Evolutionary conservation across 92 coral and sea anemone genomes (phyloP).

Genomic region (Siderastrea radians): DNA sequence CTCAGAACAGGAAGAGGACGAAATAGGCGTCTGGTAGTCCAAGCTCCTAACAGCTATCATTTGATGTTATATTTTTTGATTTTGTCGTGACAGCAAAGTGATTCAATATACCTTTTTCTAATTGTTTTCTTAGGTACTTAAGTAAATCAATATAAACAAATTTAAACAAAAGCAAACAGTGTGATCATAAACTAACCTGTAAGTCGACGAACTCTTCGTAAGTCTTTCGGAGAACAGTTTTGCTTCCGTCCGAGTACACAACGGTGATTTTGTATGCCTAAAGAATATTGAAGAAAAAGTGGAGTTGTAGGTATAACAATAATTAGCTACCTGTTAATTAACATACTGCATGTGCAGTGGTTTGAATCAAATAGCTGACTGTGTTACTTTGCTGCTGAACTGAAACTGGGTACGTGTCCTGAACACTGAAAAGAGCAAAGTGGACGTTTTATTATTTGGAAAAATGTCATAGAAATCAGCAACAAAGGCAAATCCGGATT

Average conservation of each 20-base stretch:
- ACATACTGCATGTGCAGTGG: not conserved
- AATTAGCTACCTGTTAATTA: not conserved
- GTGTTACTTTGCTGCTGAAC: too few species aligned
- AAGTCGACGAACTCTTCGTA: constrained; percentile 37
- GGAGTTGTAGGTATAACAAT: not conserved
- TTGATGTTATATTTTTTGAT: too few species aligned
- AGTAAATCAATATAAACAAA: not conserved
- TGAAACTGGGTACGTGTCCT: too few species aligned
- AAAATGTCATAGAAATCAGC: too few species aligned
- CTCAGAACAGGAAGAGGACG: not conserved
- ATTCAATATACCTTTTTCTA: not conserved
- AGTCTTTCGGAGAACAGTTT: constrained; percentile 21
- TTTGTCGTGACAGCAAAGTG: not conserved
- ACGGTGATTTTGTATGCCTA: constrained; percentile 44
- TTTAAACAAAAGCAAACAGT: not conserved
- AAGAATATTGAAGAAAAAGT: not conserved
- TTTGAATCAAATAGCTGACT: too few species aligned
- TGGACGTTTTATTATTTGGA: too few species aligned
- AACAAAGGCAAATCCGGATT: too few species aligned
- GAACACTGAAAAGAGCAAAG: too few species aligned
- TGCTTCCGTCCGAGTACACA: constrained; percentile 31
- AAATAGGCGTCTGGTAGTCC: too few species aligned
- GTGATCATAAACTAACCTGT: constrained; percentile 24
- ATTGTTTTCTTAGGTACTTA: not conserved
- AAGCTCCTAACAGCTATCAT: too few species aligned